These are phyloP conservation scores for Acromyrmex echinatior DNA, from an alignment of 1,140 invertebrate species.

Conservation along the genomic window DNA sequence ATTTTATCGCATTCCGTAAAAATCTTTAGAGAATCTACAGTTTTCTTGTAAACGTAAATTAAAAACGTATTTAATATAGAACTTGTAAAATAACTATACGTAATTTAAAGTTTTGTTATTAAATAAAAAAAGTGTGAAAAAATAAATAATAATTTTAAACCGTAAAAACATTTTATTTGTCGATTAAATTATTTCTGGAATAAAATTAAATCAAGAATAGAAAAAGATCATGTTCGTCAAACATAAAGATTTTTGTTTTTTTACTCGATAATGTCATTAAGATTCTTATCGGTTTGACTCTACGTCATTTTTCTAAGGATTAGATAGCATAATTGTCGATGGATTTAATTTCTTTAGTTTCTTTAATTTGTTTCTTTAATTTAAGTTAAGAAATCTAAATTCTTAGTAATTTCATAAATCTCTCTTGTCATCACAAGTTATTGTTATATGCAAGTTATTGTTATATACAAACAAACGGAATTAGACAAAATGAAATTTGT, in stretches of 20 bases:
- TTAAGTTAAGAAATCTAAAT: not conserved
- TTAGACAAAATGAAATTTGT: not conserved
- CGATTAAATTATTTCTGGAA: not conserved
- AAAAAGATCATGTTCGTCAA: not conserved
- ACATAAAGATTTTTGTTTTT: not conserved
- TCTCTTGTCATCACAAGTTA: not conserved
- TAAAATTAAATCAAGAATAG: not conserved
- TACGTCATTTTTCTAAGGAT: constrained; percentile 4
- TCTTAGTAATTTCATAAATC: not conserved
- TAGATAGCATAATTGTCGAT: not conserved
- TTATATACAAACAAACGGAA: not conserved
- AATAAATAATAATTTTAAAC: constrained; percentile 6
- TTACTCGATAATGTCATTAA: not conserved
- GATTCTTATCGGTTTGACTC: not conserved
- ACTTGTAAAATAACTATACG: not conserved
- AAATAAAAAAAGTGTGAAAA: not conserved
- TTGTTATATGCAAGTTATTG: not conserved
- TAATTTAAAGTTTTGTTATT: not conserved
- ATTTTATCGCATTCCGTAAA: not conserved
- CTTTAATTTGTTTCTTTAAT: not conserved
- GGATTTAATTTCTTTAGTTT: constrained; percentile 6
- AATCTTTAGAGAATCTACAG: not conserved
- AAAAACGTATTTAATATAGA: not conserved
- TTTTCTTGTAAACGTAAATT: constrained; percentile 6
- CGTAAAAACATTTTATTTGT: not conserved